Evolutionary conservation across 2,797 vertebrate species (phyloP).

Genomic region (Macropus fuliginosus): DNA sequence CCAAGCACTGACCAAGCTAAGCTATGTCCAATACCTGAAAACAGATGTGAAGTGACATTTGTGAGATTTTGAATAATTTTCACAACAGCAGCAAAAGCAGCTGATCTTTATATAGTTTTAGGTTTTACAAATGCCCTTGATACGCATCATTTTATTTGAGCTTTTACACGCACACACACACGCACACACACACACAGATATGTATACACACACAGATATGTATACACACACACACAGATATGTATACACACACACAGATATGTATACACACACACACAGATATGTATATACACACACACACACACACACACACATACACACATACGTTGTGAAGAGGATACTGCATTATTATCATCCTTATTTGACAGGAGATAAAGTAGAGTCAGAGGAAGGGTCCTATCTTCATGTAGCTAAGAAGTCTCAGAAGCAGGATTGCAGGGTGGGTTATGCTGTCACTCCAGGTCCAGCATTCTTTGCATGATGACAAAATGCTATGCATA

Average conservation of each 20-base stretch:
- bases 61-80: neutral
- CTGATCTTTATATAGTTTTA: neutral
- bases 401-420: too few relatives aligned
- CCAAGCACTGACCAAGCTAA: neutral
- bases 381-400: too few relatives aligned
- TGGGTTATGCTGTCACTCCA: too few relatives aligned
- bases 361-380: too few relatives aligned
- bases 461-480: too few relatives aligned
- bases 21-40: neutral
- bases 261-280: neutral
- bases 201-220: too few relatives aligned
- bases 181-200: neutral
- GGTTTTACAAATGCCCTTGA: neutral
- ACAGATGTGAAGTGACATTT: neutral
- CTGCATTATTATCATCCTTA: too few relatives aligned
- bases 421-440: too few relatives aligned
- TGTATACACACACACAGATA: too few relatives aligned
- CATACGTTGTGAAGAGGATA: too few relatives aligned
- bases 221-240: neutral
- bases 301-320: neutral
- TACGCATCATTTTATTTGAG: neutral
- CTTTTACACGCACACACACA: neutral
- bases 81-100: neutral
- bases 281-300: neutral
- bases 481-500: too few relatives aligned